Percentiles rank a stretch among this genome's conserved stretches.
These are phyloP conservation scores for Sebastes variabilis DNA, from an alignment of 2,797 vertebrate genomes.

Conservation along the genomic window DNA sequence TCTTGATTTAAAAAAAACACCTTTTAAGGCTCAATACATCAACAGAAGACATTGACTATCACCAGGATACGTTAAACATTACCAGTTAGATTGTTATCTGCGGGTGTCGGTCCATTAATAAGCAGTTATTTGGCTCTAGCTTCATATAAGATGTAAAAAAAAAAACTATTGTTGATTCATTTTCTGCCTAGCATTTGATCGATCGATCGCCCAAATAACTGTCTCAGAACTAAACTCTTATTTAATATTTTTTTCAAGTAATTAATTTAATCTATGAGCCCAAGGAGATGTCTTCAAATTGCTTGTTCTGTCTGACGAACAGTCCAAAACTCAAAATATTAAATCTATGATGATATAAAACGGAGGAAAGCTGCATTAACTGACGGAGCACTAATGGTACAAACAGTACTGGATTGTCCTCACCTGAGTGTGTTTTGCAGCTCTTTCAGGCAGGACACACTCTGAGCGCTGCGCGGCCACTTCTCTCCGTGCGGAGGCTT, in stretches of 20 bases:
- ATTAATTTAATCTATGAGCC: background rate
- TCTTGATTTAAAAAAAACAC: background rate
- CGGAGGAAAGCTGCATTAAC: background rate
- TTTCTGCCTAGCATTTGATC: background rate
- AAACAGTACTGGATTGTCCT: slow-evolving; percentile 8
- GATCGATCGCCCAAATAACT: too few species aligned
- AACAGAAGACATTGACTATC: accelerated
- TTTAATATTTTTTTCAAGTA: background rate
- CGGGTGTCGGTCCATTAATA: background rate
- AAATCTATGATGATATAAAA: background rate
- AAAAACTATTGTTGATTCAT: background rate
- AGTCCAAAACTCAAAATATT: background rate
- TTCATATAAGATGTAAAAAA: background rate
- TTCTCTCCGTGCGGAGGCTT: slow-evolving; percentile 67
- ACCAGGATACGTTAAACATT: background rate
- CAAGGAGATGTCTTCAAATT: background rate
- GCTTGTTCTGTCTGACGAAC: background rate
- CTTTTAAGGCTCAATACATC: background rate
- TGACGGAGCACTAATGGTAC: background rate
- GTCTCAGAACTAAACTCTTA: background rate
- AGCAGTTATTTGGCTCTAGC: background rate
- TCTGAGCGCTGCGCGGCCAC: slow-evolving; percentile 75
- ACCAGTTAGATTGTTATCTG: background rate
- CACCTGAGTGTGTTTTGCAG: slow-evolving; percentile 90
- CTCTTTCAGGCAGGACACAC: slow-evolving; percentile 87